Percentiles rank a stretch among this genome's conserved stretches.
phyloP scores from a whole-genome alignment of 2,113 vertebrate genomes.

The Varanus salvator region DNA sequence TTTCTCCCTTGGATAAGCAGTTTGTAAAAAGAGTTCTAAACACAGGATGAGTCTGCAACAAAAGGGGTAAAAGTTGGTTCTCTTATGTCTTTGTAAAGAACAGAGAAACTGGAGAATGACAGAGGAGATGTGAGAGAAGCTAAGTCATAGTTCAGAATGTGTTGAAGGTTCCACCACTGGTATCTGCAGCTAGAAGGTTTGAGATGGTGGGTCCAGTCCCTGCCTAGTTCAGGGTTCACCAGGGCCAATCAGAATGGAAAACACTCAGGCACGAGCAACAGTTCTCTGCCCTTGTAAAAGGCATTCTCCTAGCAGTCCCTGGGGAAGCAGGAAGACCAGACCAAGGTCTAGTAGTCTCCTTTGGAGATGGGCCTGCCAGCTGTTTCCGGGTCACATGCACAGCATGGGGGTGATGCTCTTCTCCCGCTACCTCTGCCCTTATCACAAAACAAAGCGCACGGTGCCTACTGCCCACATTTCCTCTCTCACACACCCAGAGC shows the following conservation, averaged over 20 bases:
- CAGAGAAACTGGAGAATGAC: background rate
- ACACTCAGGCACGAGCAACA: accelerated
- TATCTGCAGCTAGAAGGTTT: no score
- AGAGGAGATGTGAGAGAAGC: no score
- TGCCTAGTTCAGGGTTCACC: no score
- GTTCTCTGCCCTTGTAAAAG: no score
- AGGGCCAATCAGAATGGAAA: no score
- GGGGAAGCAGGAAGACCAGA: background rate
- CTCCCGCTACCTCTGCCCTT: background rate
- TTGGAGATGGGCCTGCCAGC: background rate
- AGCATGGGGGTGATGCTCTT: background rate
- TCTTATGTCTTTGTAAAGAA: no score
- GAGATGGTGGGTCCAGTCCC: no score
- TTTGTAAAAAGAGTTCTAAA: background rate
- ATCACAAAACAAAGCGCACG: background rate
- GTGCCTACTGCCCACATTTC: no score
- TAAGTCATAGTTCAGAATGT: no score
- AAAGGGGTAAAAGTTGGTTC: background rate
- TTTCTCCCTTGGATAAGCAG: background rate
- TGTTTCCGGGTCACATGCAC: background rate
- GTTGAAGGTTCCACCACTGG: no score
- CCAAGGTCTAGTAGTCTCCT: background rate
- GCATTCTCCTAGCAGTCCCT: background rate
- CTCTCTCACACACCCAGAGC: background rate
- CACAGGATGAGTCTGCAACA: background rate